These are phyloP conservation scores for Dicaeum eximium DNA, from an alignment of 2,113 vertebrate genomes.

Conservation along the genomic window DNA sequence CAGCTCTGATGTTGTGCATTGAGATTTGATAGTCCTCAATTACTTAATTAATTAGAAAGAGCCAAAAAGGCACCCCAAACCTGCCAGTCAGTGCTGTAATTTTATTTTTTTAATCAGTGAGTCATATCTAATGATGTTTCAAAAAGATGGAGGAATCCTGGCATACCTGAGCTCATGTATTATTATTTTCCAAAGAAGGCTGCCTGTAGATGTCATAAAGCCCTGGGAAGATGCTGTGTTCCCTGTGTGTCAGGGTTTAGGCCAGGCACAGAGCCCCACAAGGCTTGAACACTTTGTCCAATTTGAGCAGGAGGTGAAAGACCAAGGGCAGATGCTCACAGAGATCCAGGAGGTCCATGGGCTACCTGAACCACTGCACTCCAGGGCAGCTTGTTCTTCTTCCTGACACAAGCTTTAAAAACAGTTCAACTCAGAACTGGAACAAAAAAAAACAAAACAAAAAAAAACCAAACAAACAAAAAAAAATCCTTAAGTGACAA, in stretches of 20 bases:
- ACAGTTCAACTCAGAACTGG: not conserved
- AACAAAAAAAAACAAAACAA: too few relatives aligned
- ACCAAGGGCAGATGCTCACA: not conserved
- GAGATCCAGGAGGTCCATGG: not conserved
- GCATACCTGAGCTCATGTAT: not conserved
- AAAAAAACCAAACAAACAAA: too few relatives aligned
- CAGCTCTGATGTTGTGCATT: not conserved
- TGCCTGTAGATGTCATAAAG: not conserved
- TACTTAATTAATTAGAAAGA: not conserved
- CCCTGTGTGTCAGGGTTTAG: not conserved
- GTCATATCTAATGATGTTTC: not conserved
- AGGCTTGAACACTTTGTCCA: not conserved
- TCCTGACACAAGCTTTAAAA: not conserved
- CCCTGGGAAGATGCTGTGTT: rapidly evolving
- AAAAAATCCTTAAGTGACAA: not conserved
- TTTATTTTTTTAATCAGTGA: not conserved
- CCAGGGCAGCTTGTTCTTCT: not conserved
- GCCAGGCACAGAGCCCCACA: not conserved
- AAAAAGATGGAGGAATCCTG: not conserved
- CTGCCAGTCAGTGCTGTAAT: not conserved
- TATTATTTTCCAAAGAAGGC: not conserved
- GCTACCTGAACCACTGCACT: not conserved
- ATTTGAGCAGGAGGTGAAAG: not conserved
- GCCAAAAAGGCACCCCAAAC: not conserved
- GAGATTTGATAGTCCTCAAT: not conserved